Evolutionary conservation across 2,113 vertebrate species (phyloP), one percentile per base, ranked within the genome.

Genomic region (Sinocyclocheilus maitianheensis): DNA sequence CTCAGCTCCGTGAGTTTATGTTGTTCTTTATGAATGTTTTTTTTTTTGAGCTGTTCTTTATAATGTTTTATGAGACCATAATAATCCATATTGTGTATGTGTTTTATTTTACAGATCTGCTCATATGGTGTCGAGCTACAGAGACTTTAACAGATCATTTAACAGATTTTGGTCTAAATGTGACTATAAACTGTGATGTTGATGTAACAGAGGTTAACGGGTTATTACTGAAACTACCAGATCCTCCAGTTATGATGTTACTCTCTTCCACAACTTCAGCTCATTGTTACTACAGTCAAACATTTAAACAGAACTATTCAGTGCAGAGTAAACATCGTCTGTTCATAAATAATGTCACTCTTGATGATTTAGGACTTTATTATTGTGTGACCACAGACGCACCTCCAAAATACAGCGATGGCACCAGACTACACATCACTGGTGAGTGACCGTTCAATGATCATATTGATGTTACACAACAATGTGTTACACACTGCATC

Each of bases 21-120:
- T 48, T 48, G 8, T 48, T 2, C 46, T 48, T 48, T 1, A 48
- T 48, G 8, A 48, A 48, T 48, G 3, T 37, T 14, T 0, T 74
- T 11, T 11, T n/a, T 74, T 74, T 0, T 24, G 1, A 65, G 2
- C 0, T 20, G 1, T 9, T 40, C 3, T n/a, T 4, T 34, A 0
- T 16, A 37, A 20, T 71, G 16, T 40, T 71, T 37, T 37, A 37
- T 20, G 30, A 71, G 5, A 37, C 6, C 24, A 40, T 2, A 12
- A 7, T 8, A 20, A 0, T 58, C 5, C 16, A 5, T 10, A 20
- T 20, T 58, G 60, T 37, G 12, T 26, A 2, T 53, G 13, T 26
- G 24, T 11, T 55, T 5, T 55, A 53, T 77, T 18, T 20, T 7
- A 30, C 30, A 77, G 76, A 34, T 77, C 51, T 77, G 7, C 8